Conservation (phyloP, 2,113 vertebrate species). For the Cygnus atratus region DNA sequence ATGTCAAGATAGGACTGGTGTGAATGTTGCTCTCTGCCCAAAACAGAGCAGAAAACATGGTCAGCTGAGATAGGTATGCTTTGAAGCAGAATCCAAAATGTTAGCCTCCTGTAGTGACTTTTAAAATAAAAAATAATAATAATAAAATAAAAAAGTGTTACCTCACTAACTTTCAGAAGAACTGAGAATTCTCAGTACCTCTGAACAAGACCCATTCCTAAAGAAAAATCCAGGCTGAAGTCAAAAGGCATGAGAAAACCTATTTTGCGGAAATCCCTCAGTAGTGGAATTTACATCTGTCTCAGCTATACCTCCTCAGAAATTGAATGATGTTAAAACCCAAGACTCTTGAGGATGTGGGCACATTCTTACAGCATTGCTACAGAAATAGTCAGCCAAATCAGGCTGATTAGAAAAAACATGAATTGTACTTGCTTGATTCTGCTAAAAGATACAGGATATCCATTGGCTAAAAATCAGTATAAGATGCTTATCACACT, state of each 20-base stretch:
- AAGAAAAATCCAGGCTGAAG: not conserved
- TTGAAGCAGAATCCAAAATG: not conserved
- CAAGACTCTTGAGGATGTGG: not conserved
- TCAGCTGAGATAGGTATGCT: not conserved
- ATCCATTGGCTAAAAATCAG: not conserved
- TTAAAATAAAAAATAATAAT: not conserved
- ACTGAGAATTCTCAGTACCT: not conserved
- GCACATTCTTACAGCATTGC: not conserved
- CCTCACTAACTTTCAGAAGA: not conserved
- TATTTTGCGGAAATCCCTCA: not conserved
- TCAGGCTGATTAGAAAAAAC: not conserved
- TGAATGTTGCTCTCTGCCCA: not conserved
- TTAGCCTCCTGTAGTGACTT: not conserved
- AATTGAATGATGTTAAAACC: not conserved
- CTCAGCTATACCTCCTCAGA: not conserved
- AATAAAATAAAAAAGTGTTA: not conserved
- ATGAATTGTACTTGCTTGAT: not conserved
- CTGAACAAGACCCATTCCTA: not conserved
- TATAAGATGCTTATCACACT: not conserved
- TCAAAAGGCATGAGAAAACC: constrained; percentile 2
- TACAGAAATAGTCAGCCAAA: not conserved
- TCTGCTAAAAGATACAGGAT: not conserved
- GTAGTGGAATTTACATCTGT: not conserved
- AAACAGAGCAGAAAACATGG: not conserved
- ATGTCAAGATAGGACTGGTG: constrained; percentile 10